Conservation (phyloP, 1,140 invertebrate species). For the Penaeus chinensis region DNA sequence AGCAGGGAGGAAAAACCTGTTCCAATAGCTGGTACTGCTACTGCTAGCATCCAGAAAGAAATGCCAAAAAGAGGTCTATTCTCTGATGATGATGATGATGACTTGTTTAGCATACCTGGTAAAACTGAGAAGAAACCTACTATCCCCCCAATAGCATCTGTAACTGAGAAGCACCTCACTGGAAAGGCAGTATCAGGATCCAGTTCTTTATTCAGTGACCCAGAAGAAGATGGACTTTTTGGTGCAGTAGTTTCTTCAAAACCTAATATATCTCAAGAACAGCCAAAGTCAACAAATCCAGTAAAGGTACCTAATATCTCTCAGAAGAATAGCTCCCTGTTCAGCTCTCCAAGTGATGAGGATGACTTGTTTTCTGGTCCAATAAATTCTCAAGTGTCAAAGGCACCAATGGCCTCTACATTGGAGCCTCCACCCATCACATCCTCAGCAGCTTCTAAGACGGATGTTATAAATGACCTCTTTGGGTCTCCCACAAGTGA, state of each 20-base stretch:
- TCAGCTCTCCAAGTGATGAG: conserved; percentile 55
- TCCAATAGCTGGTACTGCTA: background rate
- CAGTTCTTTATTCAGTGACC: background rate
- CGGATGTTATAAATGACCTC: background rate
- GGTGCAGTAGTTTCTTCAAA: background rate
- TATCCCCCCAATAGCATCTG: background rate
- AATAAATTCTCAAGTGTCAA: background rate
- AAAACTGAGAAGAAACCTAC: conserved; percentile 5
- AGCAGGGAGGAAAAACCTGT: background rate
- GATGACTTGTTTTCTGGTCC: conserved; percentile 30
- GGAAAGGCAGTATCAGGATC: background rate
- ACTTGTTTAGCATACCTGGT: conserved; percentile 43
- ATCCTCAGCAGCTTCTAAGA: background rate
- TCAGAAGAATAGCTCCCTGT: conserved; percentile 23
- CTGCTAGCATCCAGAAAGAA: background rate
- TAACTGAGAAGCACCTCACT: background rate
- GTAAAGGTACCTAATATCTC: conserved; percentile 30
- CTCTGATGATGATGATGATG: conserved; percentile 59
- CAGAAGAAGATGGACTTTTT: background rate
- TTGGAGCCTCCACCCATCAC: conserved; percentile 50
- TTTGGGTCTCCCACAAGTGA: conserved; percentile 2
- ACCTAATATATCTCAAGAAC: background rate
- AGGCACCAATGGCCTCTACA: background rate
- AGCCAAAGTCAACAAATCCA: conserved; percentile 1
- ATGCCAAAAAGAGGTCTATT: conserved; percentile 31